phyloP scores from a whole-genome alignment of 2,888 invertebrate genomes.

The Malthinus seriepunctatus region DNA sequence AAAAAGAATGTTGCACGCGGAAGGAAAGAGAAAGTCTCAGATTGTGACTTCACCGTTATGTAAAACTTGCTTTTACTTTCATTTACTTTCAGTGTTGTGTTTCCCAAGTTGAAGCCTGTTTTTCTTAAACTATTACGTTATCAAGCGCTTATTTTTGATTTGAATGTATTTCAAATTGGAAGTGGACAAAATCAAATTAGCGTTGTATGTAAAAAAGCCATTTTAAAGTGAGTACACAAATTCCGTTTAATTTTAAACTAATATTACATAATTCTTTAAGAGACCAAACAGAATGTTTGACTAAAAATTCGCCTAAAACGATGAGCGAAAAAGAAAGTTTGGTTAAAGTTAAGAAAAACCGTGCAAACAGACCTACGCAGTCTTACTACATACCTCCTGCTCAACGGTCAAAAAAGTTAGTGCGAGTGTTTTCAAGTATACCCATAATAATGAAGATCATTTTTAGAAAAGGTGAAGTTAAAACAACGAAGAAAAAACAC shows the following conservation, averaged over 20 bases:
- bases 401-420: slow-evolving; percentile 38
- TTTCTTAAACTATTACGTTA: slow-evolving; percentile 46
- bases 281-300: not conserved
- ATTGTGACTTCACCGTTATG: slow-evolving; percentile 53
- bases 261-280: slow-evolving; percentile 1
- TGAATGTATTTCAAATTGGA: slow-evolving; percentile 24
- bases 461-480: not conserved
- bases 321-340: slow-evolving; percentile 13
- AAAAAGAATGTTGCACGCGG: slow-evolving; percentile 29
- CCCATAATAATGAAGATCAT: not conserved
- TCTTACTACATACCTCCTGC: slow-evolving; percentile 52
- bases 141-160: slow-evolving; percentile 43
- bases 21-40: slow-evolving; percentile 51
- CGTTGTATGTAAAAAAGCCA: slow-evolving; percentile 21
- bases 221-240: slow-evolving; percentile 17
- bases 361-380: slow-evolving; percentile 45
- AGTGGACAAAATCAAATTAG: slow-evolving; percentile 15
- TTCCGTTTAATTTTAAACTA: not conserved
- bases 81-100: slow-evolving; percentile 45
- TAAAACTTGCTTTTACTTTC: slow-evolving; percentile 55
- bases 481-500: not conserved
- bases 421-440: not conserved
- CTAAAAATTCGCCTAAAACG: slow-evolving; percentile 1
- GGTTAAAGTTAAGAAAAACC: not conserved
- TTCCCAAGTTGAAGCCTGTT: slow-evolving; percentile 46